These are phyloP conservation scores for Oreochromis tanganicae DNA, from an alignment of 2,113 vertebrate species.

Conservation along the genomic window DNA sequence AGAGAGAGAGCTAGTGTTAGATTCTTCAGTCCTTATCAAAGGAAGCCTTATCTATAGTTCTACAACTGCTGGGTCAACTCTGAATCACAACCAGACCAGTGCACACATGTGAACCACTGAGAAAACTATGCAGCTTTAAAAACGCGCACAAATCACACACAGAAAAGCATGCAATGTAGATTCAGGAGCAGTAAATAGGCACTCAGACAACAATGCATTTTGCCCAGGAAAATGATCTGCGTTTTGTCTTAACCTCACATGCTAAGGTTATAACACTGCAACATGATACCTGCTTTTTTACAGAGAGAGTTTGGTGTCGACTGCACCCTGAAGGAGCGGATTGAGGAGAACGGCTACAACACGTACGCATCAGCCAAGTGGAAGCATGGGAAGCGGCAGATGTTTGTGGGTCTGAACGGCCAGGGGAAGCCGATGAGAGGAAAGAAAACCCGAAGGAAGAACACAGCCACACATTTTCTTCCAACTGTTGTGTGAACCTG, in stretches of 20 bases:
- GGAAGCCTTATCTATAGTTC: slow-evolving; percentile 32
- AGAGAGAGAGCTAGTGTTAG: slow-evolving; percentile 23
- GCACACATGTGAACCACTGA: background rate
- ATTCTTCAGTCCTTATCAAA: slow-evolving; percentile 30
- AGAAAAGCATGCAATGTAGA: background rate
- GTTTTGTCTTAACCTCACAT: slow-evolving; percentile 8
- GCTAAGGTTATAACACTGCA: background rate
- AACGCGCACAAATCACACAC: background rate
- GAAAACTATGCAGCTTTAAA: background rate
- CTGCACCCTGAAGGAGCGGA: slow-evolving; percentile 93
- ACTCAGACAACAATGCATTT: background rate
- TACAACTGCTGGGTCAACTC: background rate
- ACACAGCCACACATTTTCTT: slow-evolving; percentile 94
- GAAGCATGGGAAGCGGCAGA: slow-evolving; percentile 90
- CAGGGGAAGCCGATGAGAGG: slow-evolving; percentile 87
- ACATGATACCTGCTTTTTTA: slow-evolving; percentile 12
- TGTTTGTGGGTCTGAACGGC: slow-evolving; percentile 94
- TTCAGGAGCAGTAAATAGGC: background rate
- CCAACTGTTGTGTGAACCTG: slow-evolving; percentile 77
- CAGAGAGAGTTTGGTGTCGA: slow-evolving; percentile 91
- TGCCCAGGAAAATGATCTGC: background rate
- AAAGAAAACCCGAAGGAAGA: slow-evolving; percentile 90
- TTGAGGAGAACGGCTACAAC: slow-evolving; percentile 98
- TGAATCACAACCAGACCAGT: background rate
- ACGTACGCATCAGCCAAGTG: slow-evolving; percentile 92